These are phyloP conservation scores for Drosophila austrosaltans DNA, from an alignment of 2,888 invertebrate species.

Conservation along the genomic window DNA sequence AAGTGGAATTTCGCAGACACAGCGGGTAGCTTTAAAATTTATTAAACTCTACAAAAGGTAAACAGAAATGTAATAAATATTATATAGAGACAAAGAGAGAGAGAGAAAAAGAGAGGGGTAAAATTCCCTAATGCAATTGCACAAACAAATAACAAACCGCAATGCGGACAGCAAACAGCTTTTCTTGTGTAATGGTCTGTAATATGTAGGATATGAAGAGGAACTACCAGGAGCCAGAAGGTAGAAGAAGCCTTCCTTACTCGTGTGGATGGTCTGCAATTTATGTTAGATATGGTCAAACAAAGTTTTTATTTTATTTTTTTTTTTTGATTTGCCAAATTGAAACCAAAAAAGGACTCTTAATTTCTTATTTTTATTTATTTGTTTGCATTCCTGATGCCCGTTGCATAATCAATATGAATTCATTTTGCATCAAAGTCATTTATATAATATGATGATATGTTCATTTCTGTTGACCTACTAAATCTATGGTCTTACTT, in stretches of 20 bases:
- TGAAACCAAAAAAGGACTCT: neutral
- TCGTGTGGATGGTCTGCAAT: neutral
- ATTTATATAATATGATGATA: neutral
- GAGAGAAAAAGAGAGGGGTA: neutral
- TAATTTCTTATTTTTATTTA: neutral
- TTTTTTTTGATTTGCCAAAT: neutral
- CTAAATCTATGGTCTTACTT: slow-evolving; percentile 4
- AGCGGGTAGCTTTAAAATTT: slow-evolving; percentile 42
- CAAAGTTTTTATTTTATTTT: neutral
- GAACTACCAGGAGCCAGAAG: slow-evolving; percentile 12
- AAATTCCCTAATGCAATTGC: slow-evolving; percentile 46
- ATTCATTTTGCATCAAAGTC: neutral
- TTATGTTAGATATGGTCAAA: neutral
- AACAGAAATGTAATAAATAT: slow-evolving; percentile 46
- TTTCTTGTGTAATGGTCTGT: slow-evolving; percentile 40
- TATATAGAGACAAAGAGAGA: slow-evolving; percentile 16
- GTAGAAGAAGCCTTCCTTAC: neutral
- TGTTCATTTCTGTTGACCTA: slow-evolving; percentile 7
- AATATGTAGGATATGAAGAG: slow-evolving; percentile 7
- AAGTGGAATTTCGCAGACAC: neutral
- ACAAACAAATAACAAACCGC: slow-evolving; percentile 40
- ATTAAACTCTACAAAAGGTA: slow-evolving; percentile 36
- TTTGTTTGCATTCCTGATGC: neutral
- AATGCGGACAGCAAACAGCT: slow-evolving; percentile 44
- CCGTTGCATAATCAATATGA: neutral